These are phyloP conservation scores for Macroglossus sobrinus DNA, from an alignment of 2,113 vertebrate genomes.

Conservation along the genomic window DNA sequence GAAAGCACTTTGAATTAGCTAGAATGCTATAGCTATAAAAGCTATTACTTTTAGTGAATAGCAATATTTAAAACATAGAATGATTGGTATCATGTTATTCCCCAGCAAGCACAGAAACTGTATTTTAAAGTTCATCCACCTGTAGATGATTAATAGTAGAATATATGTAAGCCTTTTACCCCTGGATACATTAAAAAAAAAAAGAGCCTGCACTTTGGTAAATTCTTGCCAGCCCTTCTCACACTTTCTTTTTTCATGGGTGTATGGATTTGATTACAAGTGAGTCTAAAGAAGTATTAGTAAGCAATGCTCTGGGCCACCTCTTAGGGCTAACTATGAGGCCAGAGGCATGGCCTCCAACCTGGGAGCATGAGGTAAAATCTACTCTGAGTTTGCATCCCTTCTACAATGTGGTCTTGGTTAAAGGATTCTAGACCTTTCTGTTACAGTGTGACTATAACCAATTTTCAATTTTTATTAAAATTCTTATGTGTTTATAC, in stretches of 20 bases:
- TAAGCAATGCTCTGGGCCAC: background rate
- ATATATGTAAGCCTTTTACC: background rate
- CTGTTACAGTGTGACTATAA: background rate
- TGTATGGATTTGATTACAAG: background rate
- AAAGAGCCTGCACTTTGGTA: background rate
- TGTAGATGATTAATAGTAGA: background rate
- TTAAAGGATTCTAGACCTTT: background rate
- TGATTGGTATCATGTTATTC: background rate
- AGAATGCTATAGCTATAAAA: background rate
- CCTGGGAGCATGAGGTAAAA: background rate
- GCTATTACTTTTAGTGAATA: background rate
- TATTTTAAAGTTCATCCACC: constrained; percentile 38
- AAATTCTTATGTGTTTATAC: background rate
- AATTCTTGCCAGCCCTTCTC: background rate
- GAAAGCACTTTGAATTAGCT: background rate
- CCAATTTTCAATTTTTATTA: constrained; percentile 39
- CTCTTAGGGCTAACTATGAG: background rate
- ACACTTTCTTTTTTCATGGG: background rate
- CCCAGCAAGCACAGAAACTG: constrained; percentile 30
- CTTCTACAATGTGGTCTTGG: background rate
- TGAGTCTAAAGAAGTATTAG: background rate
- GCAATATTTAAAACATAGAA: background rate
- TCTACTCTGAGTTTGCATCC: background rate
- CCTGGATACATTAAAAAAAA: background rate
- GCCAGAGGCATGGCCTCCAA: background rate